Percentiles rank a stretch among this genome's conserved stretches.
These are phyloP conservation scores for Anodontia alba DNA, from an alignment of 2,888 invertebrate genomes.

Conservation along the genomic window DNA sequence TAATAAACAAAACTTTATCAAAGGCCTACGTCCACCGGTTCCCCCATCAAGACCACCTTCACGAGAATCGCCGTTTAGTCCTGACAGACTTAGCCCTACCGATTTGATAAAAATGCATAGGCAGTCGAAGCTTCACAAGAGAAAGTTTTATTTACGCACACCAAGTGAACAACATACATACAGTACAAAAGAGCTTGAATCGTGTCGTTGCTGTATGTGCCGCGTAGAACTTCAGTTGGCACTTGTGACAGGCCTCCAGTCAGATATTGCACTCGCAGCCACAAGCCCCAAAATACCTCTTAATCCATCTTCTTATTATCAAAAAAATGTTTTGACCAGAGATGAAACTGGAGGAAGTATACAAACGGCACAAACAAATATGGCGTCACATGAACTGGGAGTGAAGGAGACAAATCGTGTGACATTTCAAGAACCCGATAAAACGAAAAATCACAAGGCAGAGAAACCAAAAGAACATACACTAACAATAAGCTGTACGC, in stretches of 20 bases:
- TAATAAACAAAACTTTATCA: conserved; percentile 35
- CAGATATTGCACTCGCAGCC: conserved; percentile 12
- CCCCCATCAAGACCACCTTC: conserved; percentile 49
- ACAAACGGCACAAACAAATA: neutral
- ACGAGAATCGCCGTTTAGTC: conserved; percentile 29
- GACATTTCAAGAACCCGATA: conserved; percentile 50
- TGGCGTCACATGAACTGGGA: neutral
- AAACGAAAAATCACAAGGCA: conserved; percentile 16
- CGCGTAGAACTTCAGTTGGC: conserved; percentile 71
- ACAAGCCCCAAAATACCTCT: neutral
- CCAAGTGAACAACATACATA: conserved; percentile 60
- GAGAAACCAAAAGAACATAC: conserved; percentile 30
- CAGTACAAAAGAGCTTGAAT: conserved; percentile 52
- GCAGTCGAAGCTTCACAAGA: conserved; percentile 66
- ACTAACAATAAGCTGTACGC: conserved; percentile 55
- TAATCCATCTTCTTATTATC: neutral
- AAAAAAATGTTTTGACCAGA: neutral
- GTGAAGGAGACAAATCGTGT: conserved; percentile 16
- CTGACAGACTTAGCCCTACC: conserved; percentile 28
- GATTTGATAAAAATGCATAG: conserved; percentile 66
- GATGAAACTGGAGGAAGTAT: neutral
- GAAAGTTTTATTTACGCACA: conserved; percentile 71
- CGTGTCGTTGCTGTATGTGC: conserved; percentile 73
- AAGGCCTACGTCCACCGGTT: conserved; percentile 43
- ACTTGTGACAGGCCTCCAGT: conserved; percentile 46